Percentiles rank a stretch among this genome's conserved stretches.
Evolutionary conservation across 2,797 vertebrate genomes (phyloP).

Genomic region (Sebastiscus albofasciatus): DNA sequence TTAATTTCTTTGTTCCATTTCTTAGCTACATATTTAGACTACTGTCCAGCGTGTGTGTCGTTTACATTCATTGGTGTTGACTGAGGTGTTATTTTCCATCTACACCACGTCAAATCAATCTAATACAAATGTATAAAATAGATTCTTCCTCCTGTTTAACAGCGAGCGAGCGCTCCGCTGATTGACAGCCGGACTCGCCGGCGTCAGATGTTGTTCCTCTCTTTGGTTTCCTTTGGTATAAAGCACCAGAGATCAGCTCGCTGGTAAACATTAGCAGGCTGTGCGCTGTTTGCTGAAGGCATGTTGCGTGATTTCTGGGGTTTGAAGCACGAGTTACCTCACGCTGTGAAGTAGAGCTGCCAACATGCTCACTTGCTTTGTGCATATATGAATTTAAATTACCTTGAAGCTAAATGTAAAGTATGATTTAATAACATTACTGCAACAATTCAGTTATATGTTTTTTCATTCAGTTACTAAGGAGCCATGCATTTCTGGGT

Average conservation of each 20-base stretch:
- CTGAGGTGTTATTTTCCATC: neutral
- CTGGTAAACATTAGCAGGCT: constrained; percentile 65
- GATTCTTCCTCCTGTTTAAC: neutral
- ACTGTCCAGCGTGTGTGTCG: neutral
- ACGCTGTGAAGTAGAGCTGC: constrained; percentile 32
- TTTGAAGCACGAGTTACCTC: constrained; percentile 49
- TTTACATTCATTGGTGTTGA: neutral
- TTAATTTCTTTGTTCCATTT: neutral
- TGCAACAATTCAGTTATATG: neutral
- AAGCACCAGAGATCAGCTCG: constrained; percentile 28
- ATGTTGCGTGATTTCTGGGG: constrained; percentile 54
- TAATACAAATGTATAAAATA: neutral
- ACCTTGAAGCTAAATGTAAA: constrained; percentile 3
- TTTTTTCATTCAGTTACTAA: neutral
- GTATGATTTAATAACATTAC: neutral
- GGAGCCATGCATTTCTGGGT: constrained; percentile 11
- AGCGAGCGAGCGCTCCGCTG: neutral
- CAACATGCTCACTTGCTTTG: constrained; percentile 36
- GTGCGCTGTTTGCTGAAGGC: constrained; percentile 56
- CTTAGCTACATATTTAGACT: neutral
- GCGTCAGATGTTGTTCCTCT: constrained; percentile 18
- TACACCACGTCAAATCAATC: neutral
- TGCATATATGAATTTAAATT: constrained; percentile 35
- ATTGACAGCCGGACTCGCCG: constrained; percentile 47
- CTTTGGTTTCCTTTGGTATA: constrained; percentile 33